These are phyloP conservation scores for Philhelius pedissequus DNA, from an alignment of 2,888 invertebrate genomes.

Conservation along the genomic window DNA sequence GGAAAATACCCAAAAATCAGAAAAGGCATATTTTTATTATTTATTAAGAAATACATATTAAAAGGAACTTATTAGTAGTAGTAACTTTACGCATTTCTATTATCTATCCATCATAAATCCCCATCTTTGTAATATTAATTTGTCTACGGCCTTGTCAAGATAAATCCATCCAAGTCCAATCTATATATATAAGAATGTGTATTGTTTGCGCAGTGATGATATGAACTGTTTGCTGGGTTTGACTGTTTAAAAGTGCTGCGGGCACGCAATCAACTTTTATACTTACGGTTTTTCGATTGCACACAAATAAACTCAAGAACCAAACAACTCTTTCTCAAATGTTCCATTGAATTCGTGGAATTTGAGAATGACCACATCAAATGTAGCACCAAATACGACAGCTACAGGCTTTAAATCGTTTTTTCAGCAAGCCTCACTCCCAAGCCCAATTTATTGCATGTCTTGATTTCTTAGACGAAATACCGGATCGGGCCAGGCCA, in stretches of 20 bases:
- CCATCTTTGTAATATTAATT: not conserved
- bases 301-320: not conserved
- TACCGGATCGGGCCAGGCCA: not conserved
- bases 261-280: constrained; percentile 43
- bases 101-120: not conserved
- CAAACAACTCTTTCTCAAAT: not conserved
- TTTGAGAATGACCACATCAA: constrained; percentile 30
- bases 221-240: not conserved
- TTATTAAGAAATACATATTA: no score
- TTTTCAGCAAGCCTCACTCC: not conserved
- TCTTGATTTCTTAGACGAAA: constrained; percentile 29
- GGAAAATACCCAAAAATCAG: no score
- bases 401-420: constrained; percentile 2
- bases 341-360: constrained; percentile 11
- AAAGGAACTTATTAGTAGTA: no score
- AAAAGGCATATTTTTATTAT: no score
- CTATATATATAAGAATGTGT: no score
- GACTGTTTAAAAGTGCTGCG: not conserved
- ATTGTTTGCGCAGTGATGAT: not conserved
- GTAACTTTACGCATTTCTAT: no score
- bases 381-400: not conserved
- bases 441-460: constrained; percentile 35
- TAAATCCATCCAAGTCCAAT: not conserved
- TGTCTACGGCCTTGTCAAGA: not conserved
- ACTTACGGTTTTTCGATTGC: constrained; percentile 36